Evolutionary conservation across 2,888 invertebrate species (phyloP).

Genomic region (Meliscaeva auricollis): DNA sequence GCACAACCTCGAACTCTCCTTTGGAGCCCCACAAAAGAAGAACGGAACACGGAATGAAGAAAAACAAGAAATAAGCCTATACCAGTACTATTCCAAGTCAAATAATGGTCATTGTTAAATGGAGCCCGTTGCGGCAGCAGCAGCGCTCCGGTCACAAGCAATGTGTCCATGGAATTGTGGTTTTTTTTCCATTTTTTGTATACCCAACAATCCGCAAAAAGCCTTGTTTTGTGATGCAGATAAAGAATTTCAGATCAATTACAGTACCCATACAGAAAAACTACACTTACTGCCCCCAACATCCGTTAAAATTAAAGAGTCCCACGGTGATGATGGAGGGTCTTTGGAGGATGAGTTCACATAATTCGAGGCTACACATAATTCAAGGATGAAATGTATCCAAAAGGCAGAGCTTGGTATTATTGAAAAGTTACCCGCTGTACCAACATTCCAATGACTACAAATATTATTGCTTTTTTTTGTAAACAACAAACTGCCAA

Average conservation of each 20-base stretch:
- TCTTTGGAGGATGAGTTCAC: conserved; percentile 13
- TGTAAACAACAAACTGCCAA: conserved; percentile 1
- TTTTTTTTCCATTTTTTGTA: conserved; percentile 20
- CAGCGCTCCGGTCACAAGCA: conserved; percentile 20
- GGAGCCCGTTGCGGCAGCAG: background rate
- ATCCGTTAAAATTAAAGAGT: conserved; percentile 32
- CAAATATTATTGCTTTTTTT: conserved; percentile 17
- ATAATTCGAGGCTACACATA: conserved; percentile 6
- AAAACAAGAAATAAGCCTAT: conserved; percentile 53
- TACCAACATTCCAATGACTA: conserved; percentile 2
- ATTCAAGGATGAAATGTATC: conserved; percentile 26
- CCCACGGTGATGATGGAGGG: background rate
- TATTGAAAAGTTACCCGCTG: background rate
- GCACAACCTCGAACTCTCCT: conserved; percentile 68
- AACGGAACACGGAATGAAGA: conserved; percentile 26
- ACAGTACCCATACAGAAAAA: conserved; percentile 15
- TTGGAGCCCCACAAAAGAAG: conserved; percentile 29
- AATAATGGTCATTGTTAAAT: conserved; percentile 59
- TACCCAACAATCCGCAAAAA: conserved; percentile 19
- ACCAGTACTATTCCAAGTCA: conserved; percentile 14
- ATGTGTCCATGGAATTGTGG: conserved; percentile 59
- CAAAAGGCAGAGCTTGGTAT: no score
- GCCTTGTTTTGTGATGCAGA: no score
- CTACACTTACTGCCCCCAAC: conserved; percentile 1
- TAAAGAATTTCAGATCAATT: conserved; percentile 63